Evolutionary conservation across 2,888 invertebrate genomes (phyloP).

Genomic region (Saturnia japonica): DNA sequence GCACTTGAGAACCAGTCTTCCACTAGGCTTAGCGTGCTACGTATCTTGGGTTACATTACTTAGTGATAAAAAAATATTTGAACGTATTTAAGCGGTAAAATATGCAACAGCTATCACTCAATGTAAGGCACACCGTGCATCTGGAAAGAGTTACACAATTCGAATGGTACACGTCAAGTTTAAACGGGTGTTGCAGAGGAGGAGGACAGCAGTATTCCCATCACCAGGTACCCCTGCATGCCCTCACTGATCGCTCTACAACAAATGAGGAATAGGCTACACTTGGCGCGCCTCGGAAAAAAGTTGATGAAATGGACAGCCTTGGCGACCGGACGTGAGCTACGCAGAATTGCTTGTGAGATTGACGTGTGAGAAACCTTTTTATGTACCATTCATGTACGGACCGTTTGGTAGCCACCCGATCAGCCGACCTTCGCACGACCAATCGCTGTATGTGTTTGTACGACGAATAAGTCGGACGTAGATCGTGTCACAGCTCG

Average conservation of each 20-base stretch:
- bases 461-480: not conserved
- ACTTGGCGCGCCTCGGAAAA: constrained; percentile 60
- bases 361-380: constrained; percentile 40
- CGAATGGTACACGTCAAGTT: not conserved
- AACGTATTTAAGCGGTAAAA: not conserved
- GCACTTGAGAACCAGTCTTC: too few relatives aligned
- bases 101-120: not conserved
- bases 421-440: not conserved
- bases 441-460: not conserved
- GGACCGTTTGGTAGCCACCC: not conserved
- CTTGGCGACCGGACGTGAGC: constrained; percentile 59
- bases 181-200: constrained; percentile 29
- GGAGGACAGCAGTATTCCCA: constrained; percentile 28
- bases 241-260: constrained; percentile 68
- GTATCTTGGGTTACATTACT: too few relatives aligned
- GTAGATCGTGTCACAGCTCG: not conserved
- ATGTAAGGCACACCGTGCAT: not conserved
- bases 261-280: constrained; percentile 69
- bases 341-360: constrained; percentile 46
- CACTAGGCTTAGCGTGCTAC: too few relatives aligned
- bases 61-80: too few relatives aligned
- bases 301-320: constrained; percentile 75
- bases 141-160: not conserved
- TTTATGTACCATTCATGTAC: not conserved
- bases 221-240: constrained; percentile 57